Conservation (phyloP, 2,797 vertebrate species). For the Helarctos malayanus region DNA sequence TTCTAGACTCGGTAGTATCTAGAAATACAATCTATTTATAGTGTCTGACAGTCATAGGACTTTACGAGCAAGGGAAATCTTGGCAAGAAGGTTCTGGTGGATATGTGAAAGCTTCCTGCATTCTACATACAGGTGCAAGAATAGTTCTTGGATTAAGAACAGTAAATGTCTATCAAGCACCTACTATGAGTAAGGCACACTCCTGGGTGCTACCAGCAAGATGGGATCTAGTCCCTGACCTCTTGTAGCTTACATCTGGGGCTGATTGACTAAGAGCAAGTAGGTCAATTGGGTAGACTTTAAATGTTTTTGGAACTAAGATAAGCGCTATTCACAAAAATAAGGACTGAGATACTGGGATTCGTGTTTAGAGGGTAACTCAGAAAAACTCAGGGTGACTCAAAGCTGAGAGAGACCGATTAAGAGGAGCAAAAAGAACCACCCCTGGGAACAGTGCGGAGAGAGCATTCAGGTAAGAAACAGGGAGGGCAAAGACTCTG, state of each 20-base stretch:
- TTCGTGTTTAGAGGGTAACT: neutral
- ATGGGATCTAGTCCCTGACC: neutral
- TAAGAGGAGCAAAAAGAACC: neutral
- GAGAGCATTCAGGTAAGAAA: neutral
- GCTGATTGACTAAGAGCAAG: neutral
- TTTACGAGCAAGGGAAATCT: neutral
- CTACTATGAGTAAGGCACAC: fast-evolving
- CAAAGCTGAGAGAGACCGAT: neutral
- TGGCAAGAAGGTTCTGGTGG: neutral
- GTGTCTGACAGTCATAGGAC: neutral
- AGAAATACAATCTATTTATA: neutral
- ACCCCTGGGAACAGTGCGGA: neutral
- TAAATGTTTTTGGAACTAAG: neutral
- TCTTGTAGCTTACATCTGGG: neutral
- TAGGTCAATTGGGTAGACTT: neutral
- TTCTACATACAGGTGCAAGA: neutral
- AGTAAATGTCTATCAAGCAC: neutral
- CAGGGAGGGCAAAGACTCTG: neutral
- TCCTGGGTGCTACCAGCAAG: fast-evolving
- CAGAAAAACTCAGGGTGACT: neutral
- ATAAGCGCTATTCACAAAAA: neutral
- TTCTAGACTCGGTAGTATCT: neutral
- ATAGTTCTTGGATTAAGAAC: neutral
- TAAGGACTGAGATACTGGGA: neutral
- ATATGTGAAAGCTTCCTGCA: neutral